Percentiles rank a stretch among this genome's conserved stretches.
Evolutionary conservation across 2,113 vertebrate genomes (phyloP).

Genomic region (Nycticebus coucang): DNA sequence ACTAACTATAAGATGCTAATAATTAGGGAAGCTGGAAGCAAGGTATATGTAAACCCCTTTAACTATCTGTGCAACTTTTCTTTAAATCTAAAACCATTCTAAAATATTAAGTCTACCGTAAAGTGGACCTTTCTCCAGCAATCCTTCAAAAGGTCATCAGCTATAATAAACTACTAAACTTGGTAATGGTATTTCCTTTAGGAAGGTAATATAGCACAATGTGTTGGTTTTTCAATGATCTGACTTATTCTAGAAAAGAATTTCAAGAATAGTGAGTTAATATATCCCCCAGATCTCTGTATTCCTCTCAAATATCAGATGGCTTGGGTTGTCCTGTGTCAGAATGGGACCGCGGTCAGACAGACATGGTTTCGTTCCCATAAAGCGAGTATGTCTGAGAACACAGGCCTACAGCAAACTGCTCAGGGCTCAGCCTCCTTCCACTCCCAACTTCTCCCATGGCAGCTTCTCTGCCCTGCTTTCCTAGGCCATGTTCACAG

Average conservation of each 20-base stretch:
- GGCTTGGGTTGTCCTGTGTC: background rate
- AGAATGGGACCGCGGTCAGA: background rate
- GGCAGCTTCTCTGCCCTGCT: background rate
- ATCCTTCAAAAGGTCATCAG: background rate
- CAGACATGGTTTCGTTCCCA: fast-evolving
- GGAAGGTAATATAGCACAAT: background rate
- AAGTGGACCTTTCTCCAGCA: background rate
- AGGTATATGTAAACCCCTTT: background rate
- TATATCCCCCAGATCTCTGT: background rate
- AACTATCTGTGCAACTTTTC: background rate
- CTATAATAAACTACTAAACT: background rate
- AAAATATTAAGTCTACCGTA: background rate
- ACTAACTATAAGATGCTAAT: background rate
- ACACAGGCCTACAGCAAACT: background rate
- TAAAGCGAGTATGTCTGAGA: background rate
- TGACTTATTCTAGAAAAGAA: background rate
- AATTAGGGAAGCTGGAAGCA: background rate
- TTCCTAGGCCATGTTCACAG: background rate
- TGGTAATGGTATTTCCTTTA: background rate
- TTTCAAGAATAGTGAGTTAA: background rate
- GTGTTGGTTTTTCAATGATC: background rate
- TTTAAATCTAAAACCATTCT: background rate
- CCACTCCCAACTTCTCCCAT: background rate
- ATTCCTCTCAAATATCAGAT: background rate
- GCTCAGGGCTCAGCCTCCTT: background rate